Evolutionary conservation across 2,797 vertebrate species (phyloP).

Genomic region (Capromys pilorides): DNA sequence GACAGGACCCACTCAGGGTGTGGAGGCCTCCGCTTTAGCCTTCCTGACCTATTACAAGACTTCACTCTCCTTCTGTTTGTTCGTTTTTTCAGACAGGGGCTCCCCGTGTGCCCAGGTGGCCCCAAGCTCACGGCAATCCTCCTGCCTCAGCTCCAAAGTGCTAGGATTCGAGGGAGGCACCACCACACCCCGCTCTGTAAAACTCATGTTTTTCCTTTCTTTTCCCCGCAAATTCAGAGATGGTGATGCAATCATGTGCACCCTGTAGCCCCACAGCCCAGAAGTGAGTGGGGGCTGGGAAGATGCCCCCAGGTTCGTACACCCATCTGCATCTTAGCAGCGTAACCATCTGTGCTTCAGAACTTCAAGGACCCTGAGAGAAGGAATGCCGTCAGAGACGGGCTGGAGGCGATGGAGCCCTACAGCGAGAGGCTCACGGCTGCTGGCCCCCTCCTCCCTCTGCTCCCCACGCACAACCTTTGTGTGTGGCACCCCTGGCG

Average conservation of each 20-base stretch:
- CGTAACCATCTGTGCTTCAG: background rate
- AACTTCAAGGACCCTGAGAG: background rate
- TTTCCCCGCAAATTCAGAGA: background rate
- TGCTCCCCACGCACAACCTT: background rate
- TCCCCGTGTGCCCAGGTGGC: background rate
- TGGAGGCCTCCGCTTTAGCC: background rate
- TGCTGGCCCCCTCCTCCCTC: too few species aligned
- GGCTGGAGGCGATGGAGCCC: background rate
- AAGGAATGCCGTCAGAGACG: background rate
- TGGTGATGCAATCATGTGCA: fast-evolving
- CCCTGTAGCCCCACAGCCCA: background rate
- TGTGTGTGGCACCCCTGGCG: background rate
- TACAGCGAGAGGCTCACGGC: background rate
- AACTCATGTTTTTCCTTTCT: background rate
- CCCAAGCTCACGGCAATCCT: background rate
- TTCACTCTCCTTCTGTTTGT: background rate
- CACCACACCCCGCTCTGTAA: background rate
- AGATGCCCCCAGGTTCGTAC: background rate
- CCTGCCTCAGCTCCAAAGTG: background rate
- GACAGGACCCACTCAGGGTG: background rate
- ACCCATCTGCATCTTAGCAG: background rate
- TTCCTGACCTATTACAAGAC: background rate
- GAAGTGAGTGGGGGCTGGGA: background rate
- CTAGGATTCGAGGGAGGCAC: background rate
- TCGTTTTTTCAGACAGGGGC: background rate